Evolutionary conservation across 2,113 vertebrate species (phyloP), one percentile per base, ranked within the genome.

Genomic region (Pionites leucogaster): DNA sequence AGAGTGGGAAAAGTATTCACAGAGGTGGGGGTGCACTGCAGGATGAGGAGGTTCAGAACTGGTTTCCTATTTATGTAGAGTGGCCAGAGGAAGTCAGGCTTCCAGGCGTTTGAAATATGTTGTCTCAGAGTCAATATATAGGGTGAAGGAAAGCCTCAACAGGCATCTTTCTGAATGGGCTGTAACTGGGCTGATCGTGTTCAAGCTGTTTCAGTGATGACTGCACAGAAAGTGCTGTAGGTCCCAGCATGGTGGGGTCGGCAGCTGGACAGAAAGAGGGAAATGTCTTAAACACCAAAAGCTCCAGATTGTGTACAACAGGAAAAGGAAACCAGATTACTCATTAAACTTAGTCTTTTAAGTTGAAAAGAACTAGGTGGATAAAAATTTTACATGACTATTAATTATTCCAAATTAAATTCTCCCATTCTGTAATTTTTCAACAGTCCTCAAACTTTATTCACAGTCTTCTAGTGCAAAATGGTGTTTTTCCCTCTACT

Each of bases 171-270:
- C 23, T 68, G 70, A 91, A 23, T 10, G 29, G 19, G 8, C 42
- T 65, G 8, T 71, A 15, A 39, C 24, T 49, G 55, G 18, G 6
- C 1, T 52, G 53, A 24, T 65, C 1, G 0, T 49, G 18, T 57
- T 69, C 8, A 8, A 74, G 33, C n/a, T 3, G 1, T 63, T 90
- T 63, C 42, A 75, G 42, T 29, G 50, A 15, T 31, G 46, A 17
- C 65, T 46, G 50, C 13, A 3, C 52, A 72, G 79, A 67, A 70
- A 13, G 53, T 71, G 57, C 53, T 86, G 35, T 47, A 62, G 53
- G 16, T 65, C 44, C n/a, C 24, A 4, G 18, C 0, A 0, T 52
- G 53, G 25, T 27, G 67, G 37, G 28, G 27, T 14, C 3, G 2
- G 55, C 28, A 59, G 37, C 52, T 7, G 4, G 10, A 37, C n/a